These are phyloP conservation scores for Paradisaea rubra DNA, from an alignment of 2,113 vertebrate species.

Conservation along the genomic window DNA sequence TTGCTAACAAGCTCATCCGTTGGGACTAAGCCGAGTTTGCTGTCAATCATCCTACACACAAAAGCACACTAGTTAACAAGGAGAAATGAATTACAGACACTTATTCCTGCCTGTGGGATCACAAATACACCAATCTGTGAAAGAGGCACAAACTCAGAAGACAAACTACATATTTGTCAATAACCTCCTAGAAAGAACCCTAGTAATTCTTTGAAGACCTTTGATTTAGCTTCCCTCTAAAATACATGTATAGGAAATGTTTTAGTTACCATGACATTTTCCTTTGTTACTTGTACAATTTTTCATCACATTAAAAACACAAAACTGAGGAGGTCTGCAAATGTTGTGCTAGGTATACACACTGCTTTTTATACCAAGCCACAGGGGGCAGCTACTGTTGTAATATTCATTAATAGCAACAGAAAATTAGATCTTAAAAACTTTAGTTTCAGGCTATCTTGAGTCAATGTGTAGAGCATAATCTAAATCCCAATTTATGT, in stretches of 20 bases:
- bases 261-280: conserved; percentile 83
- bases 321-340: conserved; percentile 79
- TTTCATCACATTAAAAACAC: conserved; percentile 81
- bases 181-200: conserved; percentile 83
- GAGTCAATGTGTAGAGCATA: conserved; percentile 41
- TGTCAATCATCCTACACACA: conserved; percentile 85
- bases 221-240: conserved; percentile 78
- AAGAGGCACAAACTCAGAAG: conserved; percentile 82
- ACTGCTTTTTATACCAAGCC: conserved; percentile 67
- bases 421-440: conserved; percentile 76
- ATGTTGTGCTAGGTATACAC: conserved; percentile 75
- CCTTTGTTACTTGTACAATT: conserved; percentile 78
- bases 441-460: conserved; percentile 59
- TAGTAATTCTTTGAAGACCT: conserved; percentile 81
- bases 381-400: conserved; percentile 64
- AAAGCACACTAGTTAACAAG: conserved; percentile 82
- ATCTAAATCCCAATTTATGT: conserved; percentile 39
- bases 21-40: conserved; percentile 85
- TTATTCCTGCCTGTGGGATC: conserved; percentile 82
- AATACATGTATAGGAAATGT: conserved; percentile 80
- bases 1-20: conserved; percentile 86
- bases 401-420: conserved; percentile 75
- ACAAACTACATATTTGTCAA: conserved; percentile 83
- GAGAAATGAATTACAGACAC: conserved; percentile 83
- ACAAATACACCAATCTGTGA: conserved; percentile 83